Percentiles rank a stretch among this genome's conserved stretches.
Conservation (phyloP, 2,797 vertebrate species). For the Cetoscarus ocellatus region DNA sequence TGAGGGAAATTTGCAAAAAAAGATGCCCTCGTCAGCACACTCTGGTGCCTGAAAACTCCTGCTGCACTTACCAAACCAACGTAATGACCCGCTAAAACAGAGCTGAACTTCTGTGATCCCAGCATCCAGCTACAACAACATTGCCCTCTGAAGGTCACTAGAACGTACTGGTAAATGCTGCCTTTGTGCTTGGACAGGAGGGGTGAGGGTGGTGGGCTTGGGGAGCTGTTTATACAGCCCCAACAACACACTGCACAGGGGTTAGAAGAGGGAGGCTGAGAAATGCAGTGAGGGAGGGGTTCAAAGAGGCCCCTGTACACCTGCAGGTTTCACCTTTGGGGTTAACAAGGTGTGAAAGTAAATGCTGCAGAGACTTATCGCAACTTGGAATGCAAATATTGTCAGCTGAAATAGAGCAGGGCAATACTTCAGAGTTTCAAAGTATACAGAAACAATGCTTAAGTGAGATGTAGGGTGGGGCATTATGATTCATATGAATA, state of each 20-base stretch:
- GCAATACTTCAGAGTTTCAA: neutral
- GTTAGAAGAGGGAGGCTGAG: slow-evolving; percentile 39
- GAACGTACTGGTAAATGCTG: slow-evolving; percentile 84
- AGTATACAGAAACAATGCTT: too few species aligned
- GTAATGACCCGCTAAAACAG: slow-evolving; percentile 48
- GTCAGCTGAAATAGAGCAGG: neutral
- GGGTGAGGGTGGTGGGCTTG: slow-evolving; percentile 48
- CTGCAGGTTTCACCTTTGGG: slow-evolving; percentile 72
- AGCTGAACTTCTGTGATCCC: slow-evolving; percentile 52
- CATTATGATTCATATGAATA: too few species aligned
- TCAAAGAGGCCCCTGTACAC: slow-evolving; percentile 66
- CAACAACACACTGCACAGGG: slow-evolving; percentile 59
- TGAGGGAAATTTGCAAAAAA: neutral
- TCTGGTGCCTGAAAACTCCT: slow-evolving; percentile 23
- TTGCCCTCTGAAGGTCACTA: slow-evolving; percentile 86
- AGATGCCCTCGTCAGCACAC: slow-evolving; percentile 26
- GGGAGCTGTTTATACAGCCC: slow-evolving; percentile 74
- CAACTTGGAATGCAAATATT: neutral
- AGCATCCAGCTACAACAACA: slow-evolving; percentile 78
- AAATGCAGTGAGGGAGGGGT: slow-evolving; percentile 38
- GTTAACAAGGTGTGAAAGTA: slow-evolving; percentile 71
- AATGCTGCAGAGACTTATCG: slow-evolving; percentile 32
- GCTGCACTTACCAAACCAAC: slow-evolving; percentile 43
- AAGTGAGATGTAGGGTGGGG: too few species aligned
- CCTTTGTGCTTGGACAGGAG: slow-evolving; percentile 75